A percentile compares a stretch with the other conserved stretches of the same genome.
Conservation (phyloP, 2,888 invertebrate species). For the Trachelus stipa region DNA sequence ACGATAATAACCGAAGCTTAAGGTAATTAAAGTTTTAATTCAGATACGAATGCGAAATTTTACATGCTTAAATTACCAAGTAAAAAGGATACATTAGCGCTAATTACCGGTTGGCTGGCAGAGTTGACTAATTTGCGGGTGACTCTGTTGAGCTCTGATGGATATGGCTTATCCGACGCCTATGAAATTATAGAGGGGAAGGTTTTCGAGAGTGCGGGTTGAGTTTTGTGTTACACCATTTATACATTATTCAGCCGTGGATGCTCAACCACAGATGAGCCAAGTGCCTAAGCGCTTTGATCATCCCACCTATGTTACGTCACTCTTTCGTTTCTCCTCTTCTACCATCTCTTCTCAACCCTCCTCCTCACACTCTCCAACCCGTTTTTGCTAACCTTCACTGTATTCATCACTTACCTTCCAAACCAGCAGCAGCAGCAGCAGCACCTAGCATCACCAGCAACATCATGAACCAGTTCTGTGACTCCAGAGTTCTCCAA, state of each 20-base stretch:
- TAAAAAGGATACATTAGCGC: background rate
- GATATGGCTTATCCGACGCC: background rate
- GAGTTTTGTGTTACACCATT: conserved; percentile 27
- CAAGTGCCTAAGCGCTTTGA: conserved; percentile 25
- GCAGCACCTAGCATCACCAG: background rate
- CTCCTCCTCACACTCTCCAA: background rate
- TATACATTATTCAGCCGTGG: conserved; percentile 32
- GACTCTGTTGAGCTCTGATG: background rate
- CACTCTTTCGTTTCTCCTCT: background rate
- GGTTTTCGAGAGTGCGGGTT: background rate
- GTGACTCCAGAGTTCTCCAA: background rate
- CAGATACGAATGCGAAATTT: background rate
- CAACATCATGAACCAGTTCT: background rate
- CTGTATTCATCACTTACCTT: background rate
- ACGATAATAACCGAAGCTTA: background rate
- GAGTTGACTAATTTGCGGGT: conserved; percentile 8
- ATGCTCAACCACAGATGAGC: conserved; percentile 27
- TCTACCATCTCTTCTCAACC: background rate
- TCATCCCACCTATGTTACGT: conserved; percentile 19
- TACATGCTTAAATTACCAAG: background rate
- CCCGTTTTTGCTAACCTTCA: background rate
- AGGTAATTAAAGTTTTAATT: background rate
- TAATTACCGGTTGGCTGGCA: conserved; percentile 1
- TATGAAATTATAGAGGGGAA: background rate
- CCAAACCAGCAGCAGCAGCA: background rate